phyloP scores from a whole-genome alignment of 2,113 vertebrate species.

The Meleagris gallopavo region DNA sequence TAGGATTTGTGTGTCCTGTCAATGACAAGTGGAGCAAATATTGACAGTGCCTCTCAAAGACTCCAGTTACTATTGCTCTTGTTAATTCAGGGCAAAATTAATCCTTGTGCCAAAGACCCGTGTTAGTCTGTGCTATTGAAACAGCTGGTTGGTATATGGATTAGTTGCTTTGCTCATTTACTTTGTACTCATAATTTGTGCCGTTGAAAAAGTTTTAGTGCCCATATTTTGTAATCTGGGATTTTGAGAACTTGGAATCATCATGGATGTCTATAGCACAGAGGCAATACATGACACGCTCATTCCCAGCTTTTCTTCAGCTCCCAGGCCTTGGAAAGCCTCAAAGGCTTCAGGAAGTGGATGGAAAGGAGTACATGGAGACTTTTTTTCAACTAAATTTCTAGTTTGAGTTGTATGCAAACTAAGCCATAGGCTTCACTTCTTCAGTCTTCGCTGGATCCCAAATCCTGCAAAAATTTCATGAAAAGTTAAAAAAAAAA shows the following conservation, averaged over 20 bases:
- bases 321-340: neutral
- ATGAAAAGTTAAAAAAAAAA: neutral
- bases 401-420: neutral
- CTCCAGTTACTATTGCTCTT: slow-evolving; percentile 45
- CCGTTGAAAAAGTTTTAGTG: neutral
- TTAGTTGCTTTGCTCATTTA: neutral
- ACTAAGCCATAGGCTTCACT: neutral
- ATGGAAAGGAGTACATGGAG: neutral
- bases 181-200: neutral
- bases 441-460: neutral
- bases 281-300: neutral
- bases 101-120: neutral
- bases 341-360: neutral
- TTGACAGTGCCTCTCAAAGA: slow-evolving; percentile 63
- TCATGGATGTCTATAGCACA: neutral
- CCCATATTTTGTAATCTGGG: neutral
- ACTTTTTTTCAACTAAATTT: neutral
- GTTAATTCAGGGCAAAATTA: slow-evolving; percentile 60
- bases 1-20: slow-evolving; percentile 36
- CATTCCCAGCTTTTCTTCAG: neutral
- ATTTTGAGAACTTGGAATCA: neutral
- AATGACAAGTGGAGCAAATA: slow-evolving; percentile 61
- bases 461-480: neutral
- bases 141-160: neutral
- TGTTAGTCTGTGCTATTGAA: neutral